Evolutionary conservation across 2,888 invertebrate genomes (phyloP).

Genomic region (Euzophera pinguis): DNA sequence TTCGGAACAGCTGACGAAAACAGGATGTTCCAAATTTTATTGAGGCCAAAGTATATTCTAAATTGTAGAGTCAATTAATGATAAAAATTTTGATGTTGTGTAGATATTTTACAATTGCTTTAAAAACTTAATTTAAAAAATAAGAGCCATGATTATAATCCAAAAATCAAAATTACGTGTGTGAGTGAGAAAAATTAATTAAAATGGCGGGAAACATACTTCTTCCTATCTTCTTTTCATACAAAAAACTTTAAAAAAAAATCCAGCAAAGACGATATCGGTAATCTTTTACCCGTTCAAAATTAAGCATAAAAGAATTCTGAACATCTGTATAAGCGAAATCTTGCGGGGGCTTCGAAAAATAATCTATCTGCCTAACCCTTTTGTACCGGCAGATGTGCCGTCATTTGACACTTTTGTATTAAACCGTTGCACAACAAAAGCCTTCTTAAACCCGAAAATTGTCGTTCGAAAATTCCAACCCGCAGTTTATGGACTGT

Average conservation of each 20-base stretch:
- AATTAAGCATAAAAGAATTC: constrained; percentile 39
- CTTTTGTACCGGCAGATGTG: constrained; percentile 77
- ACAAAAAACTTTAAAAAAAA: too few species aligned
- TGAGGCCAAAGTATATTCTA: neutral
- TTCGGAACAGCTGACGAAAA: constrained; percentile 36
- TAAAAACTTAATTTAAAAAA: too few species aligned
- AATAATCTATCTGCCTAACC: constrained; percentile 78
- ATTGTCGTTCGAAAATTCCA: constrained; percentile 71
- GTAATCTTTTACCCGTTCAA: constrained; percentile 38
- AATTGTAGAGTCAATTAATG: too few species aligned
- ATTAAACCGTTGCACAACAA: constrained; percentile 80
- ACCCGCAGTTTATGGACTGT: constrained; percentile 71
- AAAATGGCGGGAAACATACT: too few species aligned
- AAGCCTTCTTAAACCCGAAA: constrained; percentile 76
- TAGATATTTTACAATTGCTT: too few species aligned
- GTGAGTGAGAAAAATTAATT: too few species aligned
- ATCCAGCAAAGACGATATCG: constrained; percentile 11
- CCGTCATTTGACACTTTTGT: constrained; percentile 81
- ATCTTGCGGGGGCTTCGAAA: constrained; percentile 78
- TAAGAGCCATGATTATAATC: too few species aligned
- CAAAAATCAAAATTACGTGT: neutral
- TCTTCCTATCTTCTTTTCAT: too few species aligned
- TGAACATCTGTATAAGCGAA: constrained; percentile 75
- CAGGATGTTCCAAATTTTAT: constrained; percentile 43
- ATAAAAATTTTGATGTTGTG: too few species aligned